Evolutionary conservation across 2,797 vertebrate genomes (phyloP), one percentile per base, ranked within the genome.

Genomic region (Crocidura indochinensis): DNA sequence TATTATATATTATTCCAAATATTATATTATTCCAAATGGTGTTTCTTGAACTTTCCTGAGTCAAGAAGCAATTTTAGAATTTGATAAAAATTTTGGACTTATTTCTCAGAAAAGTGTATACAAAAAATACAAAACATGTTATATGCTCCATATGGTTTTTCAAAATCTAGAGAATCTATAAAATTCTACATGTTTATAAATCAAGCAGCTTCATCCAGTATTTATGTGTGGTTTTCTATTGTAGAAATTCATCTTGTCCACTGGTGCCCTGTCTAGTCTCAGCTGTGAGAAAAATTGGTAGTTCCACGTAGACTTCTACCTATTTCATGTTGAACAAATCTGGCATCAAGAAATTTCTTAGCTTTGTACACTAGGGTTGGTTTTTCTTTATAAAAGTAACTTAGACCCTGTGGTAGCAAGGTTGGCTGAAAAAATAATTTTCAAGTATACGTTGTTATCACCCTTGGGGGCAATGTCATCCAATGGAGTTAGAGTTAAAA

Each of bases 1-100:
- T 2, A 76, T 94, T 92, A 72, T 88, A 74, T 2, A 76, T 94
- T 92, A 72, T 82, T 9, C 20, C 60, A 56, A 26, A 10, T n/a
- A n/a, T n/a, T n/a, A n/a, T n/a, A n/a, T 94, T 92, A 72, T 82
- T 9, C 20, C 60, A 56, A 26, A 10, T n/a, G 87, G 1, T 51
- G 38, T 87, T 74, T 84, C 26, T 64, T 69, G 69, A 84, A 65
- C 6, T 73, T 53, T 79, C 64, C 47, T 92, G 77, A 31, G 44
- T 88, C n/a, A 51, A 91, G 44, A 68, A 53, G 12, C 11, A 14
- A 64, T 88, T 83, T 76, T 29, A 88, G 51, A 91, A 8, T 72
- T 76, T 88, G 69, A 49, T 49, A 22, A 88, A 81, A 60, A 46
- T 14, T 84, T 60, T 79, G 44, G 2, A 69, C 44, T 91, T 79